A percentile compares a stretch with the other conserved stretches of the same genome.
These are phyloP conservation scores for Physella acuta DNA, from an alignment of 1,140 invertebrate species.

Conservation along the genomic window DNA sequence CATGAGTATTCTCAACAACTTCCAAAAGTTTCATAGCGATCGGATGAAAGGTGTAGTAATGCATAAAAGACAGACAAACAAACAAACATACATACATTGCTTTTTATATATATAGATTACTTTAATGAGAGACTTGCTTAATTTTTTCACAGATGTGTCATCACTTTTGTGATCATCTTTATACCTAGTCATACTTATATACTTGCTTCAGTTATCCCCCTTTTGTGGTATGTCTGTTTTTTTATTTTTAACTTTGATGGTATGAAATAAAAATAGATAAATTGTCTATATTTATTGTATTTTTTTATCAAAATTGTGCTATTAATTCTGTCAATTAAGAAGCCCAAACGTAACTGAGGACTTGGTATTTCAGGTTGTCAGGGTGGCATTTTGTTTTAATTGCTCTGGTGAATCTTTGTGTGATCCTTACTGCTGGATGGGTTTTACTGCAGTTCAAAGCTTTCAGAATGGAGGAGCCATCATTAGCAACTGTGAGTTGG, in stretches of 20 bases:
- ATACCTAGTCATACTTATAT: constrained; percentile 40
- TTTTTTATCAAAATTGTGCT: no score
- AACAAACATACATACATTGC: no score
- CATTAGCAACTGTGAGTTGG: constrained; percentile 37
- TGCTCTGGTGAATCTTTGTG: constrained; percentile 37
- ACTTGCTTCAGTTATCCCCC: constrained; percentile 39
- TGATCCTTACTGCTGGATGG: constrained; percentile 45
- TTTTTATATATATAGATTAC: no score
- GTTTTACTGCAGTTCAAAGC: constrained; percentile 42
- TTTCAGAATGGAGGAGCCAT: constrained; percentile 42
- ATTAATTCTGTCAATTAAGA: background rate
- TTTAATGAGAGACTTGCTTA: no score
- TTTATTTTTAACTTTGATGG: no score
- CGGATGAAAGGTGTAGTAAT: no score
- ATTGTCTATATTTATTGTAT: constrained; percentile 9
- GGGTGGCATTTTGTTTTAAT: constrained; percentile 39
- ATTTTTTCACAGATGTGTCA: constrained; percentile 36
- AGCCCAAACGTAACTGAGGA: no score
- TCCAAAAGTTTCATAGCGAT: no score
- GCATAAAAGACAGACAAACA: no score
- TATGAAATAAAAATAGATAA: background rate
- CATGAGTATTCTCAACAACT: no score
- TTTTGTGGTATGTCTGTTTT: constrained; percentile 50
- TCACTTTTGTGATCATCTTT: constrained; percentile 40
- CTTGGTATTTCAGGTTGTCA: constrained; percentile 41